Percentiles rank a stretch among this genome's conserved stretches.
Evolutionary conservation across 2,113 vertebrate species (phyloP).

Genomic region (Marcusenius ussheri): DNA sequence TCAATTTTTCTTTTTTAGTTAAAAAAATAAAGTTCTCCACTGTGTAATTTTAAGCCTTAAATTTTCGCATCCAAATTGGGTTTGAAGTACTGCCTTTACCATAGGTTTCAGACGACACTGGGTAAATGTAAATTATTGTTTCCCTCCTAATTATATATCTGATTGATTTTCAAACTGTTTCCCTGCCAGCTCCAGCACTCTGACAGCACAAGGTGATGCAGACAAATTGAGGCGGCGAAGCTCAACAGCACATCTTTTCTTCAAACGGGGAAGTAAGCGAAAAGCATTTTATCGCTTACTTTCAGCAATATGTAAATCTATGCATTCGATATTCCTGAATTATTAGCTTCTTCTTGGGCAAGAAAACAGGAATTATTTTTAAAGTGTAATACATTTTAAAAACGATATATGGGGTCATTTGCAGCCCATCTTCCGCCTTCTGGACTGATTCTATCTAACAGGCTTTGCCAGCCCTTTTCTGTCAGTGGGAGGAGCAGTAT

Average conservation of each 20-base stretch:
- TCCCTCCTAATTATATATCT: slow-evolving; percentile 14
- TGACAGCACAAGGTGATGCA: not conserved
- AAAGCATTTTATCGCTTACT: slow-evolving; percentile 17
- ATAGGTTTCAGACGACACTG: not conserved
- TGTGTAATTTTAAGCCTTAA: slow-evolving; percentile 2
- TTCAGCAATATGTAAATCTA: slow-evolving; percentile 14
- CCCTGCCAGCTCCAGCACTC: not conserved
- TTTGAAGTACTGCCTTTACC: not conserved
- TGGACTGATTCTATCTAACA: not conserved
- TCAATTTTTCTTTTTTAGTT: not conserved
- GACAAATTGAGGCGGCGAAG: not conserved
- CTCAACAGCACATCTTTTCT: slow-evolving; percentile 1
- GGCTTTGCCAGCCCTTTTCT: not conserved
- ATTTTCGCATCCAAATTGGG: not conserved
- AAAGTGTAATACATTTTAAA: not conserved
- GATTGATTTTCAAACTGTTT: slow-evolving; percentile 20
- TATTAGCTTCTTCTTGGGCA: not conserved
- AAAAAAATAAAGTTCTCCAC: not conserved
- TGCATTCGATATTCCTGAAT: not conserved
- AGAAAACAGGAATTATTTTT: not conserved
- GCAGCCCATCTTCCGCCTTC: not conserved
- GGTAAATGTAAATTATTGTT: slow-evolving; percentile 15
- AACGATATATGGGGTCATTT: not conserved
- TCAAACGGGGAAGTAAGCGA: not conserved
- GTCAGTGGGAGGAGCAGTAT: not conserved